Evolutionary conservation across 2,113 vertebrate species (phyloP), one percentile per base, ranked within the genome.

Genomic region (Opisthocomus hoazin): DNA sequence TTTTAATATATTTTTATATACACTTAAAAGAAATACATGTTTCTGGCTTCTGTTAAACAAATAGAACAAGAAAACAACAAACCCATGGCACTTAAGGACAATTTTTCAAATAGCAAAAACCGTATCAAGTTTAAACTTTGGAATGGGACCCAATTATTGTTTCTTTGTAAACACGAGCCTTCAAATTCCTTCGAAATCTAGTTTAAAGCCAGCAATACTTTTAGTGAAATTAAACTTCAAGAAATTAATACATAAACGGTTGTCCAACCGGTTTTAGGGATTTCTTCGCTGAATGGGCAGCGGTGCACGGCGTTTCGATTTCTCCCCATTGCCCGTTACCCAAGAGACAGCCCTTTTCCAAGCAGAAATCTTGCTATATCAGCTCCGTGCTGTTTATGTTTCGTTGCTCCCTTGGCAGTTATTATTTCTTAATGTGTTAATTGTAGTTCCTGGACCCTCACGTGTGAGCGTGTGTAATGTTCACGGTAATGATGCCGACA

Each of bases 361-460:
- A 70, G 71, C 64, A 86, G 51, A 82, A 71, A 92, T 94, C 93
- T 86, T 97, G 92, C 75, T 87, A 63, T 75, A 86, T 93, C 80
- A 95, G 91, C 94, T 96, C 56, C 82, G 77, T 78, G 82, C 94
- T 95, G 83, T 96, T 97, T 91, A 89, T 94, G 76, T 96, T 94
- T 45, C 68, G 86, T 92, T 95, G 96, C 83, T 97, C 92, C 93
- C 96, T 94, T 96, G 95, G 92, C 91, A 95, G 61, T 95, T 97
- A 80, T 97, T 96, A 97, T 95, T 97, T 95, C 96, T 97, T 96
- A 97, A 97, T 93, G 89, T 91, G 93, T 97, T 97, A 95, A 96
- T 97, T 97, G 97, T 90, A 93, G 80, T 69, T 90, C 88, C 95
- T 94, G 89, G 78, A 92, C 93, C 75, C 84, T 96, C 18, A 5